Conservation (phyloP, 2,888 invertebrate species). For the Odontocolon sp. region DNA sequence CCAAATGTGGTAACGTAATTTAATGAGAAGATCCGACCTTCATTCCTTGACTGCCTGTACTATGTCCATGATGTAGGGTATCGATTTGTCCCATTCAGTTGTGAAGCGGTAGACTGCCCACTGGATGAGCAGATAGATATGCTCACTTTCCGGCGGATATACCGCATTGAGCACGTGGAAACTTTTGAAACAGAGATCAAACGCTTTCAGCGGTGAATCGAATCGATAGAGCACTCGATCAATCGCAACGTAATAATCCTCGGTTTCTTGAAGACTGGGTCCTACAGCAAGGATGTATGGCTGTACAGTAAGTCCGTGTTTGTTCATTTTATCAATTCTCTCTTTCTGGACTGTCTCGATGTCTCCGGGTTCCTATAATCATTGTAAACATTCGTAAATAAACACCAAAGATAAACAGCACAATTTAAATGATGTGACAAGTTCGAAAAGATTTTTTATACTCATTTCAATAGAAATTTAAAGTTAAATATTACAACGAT, state of each 20-base stretch:
- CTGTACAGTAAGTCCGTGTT: slow-evolving; percentile 19
- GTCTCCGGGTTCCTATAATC: not conserved
- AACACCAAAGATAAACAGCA: not conserved
- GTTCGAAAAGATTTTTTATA: not conserved
- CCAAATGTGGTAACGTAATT: not conserved
- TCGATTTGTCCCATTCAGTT: slow-evolving; percentile 20
- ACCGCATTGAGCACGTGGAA: slow-evolving; percentile 28
- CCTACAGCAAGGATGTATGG: slow-evolving; percentile 25
- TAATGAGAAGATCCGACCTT: not conserved
- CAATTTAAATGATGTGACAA: not conserved
- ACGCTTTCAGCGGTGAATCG: slow-evolving; percentile 4
- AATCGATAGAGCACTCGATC: slow-evolving; percentile 23
- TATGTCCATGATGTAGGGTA: slow-evolving; percentile 15
- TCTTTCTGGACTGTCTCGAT: not conserved
- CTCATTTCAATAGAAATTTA: not conserved
- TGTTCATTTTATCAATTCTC: not conserved
- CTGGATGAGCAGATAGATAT: slow-evolving; percentile 31
- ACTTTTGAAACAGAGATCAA: slow-evolving; percentile 21
- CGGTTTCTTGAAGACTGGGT: not conserved
- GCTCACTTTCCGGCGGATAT: slow-evolving; percentile 28
- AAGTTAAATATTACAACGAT: not conserved
- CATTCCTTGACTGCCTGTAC: not conserved
- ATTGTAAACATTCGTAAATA: not conserved
- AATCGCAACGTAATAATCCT: slow-evolving; percentile 12
- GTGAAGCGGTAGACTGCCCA: slow-evolving; percentile 2